Conservation (phyloP, 1,140 invertebrate genomes). For the Pinna nobilis region DNA sequence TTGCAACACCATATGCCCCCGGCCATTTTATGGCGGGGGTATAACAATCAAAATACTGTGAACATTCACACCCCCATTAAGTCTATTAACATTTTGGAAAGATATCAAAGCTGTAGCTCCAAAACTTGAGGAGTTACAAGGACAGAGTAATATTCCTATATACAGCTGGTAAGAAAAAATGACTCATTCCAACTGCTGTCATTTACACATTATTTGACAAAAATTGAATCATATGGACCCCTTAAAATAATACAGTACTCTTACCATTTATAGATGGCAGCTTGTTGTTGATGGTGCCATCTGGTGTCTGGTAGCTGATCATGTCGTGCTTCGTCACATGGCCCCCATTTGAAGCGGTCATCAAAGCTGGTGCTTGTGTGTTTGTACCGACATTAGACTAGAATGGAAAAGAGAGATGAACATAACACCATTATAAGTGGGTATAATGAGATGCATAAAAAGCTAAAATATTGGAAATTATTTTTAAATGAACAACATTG, state of each 20-base stretch:
- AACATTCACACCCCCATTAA: too few species aligned
- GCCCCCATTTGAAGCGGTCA: conserved; percentile 40
- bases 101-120: too few species aligned
- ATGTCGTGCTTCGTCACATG: conserved; percentile 66
- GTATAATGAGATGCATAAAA: too few species aligned
- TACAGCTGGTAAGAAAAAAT: neutral
- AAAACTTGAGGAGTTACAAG: neutral
- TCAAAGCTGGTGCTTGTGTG: conserved; percentile 50
- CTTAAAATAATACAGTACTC: conserved; percentile 1
- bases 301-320: conserved; percentile 70
- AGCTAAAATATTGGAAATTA: too few species aligned
- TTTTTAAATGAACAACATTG: too few species aligned
- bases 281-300: conserved; percentile 66
- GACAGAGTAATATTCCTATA: neutral
- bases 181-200: neutral
- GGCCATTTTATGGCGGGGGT: too few species aligned
- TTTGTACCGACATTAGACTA: conserved; percentile 65
- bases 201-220: neutral
- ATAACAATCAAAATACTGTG: too few species aligned
- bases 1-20: too few species aligned
- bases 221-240: neutral
- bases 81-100: too few species aligned
- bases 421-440: too few species aligned
- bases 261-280: conserved; percentile 63
- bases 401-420: too few species aligned